These are phyloP conservation scores for Sardinella longiceps DNA, from an alignment of 2,797 vertebrate genomes.

Conservation along the genomic window DNA sequence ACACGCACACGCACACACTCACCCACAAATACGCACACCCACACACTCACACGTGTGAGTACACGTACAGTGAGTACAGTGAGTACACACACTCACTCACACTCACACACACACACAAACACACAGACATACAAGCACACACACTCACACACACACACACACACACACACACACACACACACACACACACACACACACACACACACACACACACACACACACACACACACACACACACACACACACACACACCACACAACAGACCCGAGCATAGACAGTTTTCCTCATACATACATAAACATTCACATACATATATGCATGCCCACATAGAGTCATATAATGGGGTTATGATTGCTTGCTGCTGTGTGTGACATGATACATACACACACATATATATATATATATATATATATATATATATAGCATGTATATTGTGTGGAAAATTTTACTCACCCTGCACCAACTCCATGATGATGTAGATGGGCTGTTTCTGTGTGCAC, in stretches of 20 bases:
- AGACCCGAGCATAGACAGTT: background rate
- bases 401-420: background rate
- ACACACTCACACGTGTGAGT: too few species aligned
- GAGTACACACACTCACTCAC: constrained; percentile 8
- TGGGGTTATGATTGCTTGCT: background rate
- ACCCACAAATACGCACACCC: constrained; percentile 30
- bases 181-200: constrained; percentile 21
- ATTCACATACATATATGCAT: background rate
- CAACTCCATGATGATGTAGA: constrained; percentile 98
- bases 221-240: too few species aligned
- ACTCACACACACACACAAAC: too few species aligned
- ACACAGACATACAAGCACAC: constrained; percentile 10
- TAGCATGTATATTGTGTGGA: background rate
- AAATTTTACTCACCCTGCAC: constrained; percentile 83
- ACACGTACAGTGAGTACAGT: too few species aligned
- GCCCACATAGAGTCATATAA: background rate
- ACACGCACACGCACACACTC: background rate
- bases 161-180: too few species aligned
- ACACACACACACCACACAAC: constrained; percentile 20
- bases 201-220: too few species aligned
- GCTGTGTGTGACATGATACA: background rate
- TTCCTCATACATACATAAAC: background rate
- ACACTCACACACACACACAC: too few species aligned
- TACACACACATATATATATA: background rate
- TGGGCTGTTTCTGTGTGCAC: constrained; percentile 95